Conservation (phyloP, 2,797 vertebrate genomes). For the Botia almorhae region DNA sequence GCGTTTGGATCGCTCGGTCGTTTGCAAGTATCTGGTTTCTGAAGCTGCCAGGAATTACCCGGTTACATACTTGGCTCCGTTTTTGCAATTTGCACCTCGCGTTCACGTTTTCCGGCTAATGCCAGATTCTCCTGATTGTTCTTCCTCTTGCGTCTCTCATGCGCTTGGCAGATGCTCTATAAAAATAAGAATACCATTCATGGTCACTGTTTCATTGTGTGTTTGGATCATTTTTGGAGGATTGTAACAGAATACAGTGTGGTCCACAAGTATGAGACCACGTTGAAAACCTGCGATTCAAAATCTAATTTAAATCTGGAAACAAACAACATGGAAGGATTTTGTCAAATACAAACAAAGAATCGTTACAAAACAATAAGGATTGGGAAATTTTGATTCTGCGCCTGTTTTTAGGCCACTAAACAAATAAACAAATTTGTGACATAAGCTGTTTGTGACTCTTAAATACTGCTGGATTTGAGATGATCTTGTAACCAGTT, state of each 20-base stretch:
- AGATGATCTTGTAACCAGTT: too few relatives aligned
- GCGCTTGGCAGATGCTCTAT: not conserved
- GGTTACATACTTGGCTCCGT: slow-evolving; percentile 27
- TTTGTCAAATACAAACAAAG: not conserved
- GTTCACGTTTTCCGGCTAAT: slow-evolving; percentile 13
- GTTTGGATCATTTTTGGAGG: not conserved
- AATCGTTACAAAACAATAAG: not conserved
- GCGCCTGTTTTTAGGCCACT: not conserved
- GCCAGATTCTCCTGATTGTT: slow-evolving; percentile 36
- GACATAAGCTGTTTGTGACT: too few relatives aligned
- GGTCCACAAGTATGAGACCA: not conserved
- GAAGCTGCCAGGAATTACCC: slow-evolving; percentile 20
- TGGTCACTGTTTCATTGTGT: slow-evolving; percentile 14
- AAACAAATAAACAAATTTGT: not conserved
- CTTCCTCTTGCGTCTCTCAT: not conserved
- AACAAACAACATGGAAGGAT: not conserved
- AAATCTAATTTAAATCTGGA: not conserved
- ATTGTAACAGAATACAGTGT: not conserved
- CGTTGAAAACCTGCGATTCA: not conserved
- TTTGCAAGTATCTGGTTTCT: slow-evolving; percentile 16
- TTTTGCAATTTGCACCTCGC: slow-evolving; percentile 30
- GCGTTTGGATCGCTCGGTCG: not conserved
- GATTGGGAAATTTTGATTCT: not conserved
- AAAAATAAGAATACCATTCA: slow-evolving; percentile 36
- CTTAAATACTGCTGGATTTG: too few relatives aligned